A percentile compares a stretch with the other conserved stretches of the same genome.
Evolutionary conservation across 2,797 vertebrate genomes (phyloP).

Genomic region (Myotis pilosus): DNA sequence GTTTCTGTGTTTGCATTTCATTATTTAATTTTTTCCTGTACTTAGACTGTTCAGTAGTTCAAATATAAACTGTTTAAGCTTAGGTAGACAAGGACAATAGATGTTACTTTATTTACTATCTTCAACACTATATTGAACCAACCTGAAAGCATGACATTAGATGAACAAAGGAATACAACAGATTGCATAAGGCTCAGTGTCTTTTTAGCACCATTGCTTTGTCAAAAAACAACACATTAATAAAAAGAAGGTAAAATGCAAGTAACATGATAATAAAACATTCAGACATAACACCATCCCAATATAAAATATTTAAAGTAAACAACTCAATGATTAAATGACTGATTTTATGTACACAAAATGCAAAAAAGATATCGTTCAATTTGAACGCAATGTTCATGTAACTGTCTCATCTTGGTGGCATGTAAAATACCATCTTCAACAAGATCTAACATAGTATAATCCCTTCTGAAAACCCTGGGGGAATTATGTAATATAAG

Average conservation of each 20-base stretch:
- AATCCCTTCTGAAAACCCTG: constrained; percentile 45
- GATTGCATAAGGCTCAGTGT: background rate
- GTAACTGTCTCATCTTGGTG: constrained; percentile 8
- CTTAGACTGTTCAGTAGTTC: background rate
- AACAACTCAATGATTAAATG: background rate
- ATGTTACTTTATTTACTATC: background rate
- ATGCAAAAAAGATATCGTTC: constrained; percentile 1
- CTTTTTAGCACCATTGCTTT: background rate
- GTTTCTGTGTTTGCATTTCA: background rate
- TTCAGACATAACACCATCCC: background rate
- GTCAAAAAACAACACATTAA: background rate
- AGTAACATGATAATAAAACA: background rate
- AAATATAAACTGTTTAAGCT: constrained; percentile 21
- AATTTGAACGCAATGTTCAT: background rate
- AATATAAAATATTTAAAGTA: constrained; percentile 21
- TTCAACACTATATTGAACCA: background rate
- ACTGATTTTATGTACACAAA: background rate
- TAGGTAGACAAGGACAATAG: background rate
- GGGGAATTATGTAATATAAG: constrained; percentile 21
- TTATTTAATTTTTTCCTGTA: background rate
- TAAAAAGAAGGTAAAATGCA: constrained; percentile 4
- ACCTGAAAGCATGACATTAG: background rate
- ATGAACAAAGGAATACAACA: background rate
- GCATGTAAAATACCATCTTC: constrained; percentile 55
- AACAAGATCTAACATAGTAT: constrained; percentile 20